A percentile compares a stretch with the other conserved stretches of the same genome.
Conservation (phyloP, 2,797 vertebrate species). For the Limosa lapponica region DNA sequence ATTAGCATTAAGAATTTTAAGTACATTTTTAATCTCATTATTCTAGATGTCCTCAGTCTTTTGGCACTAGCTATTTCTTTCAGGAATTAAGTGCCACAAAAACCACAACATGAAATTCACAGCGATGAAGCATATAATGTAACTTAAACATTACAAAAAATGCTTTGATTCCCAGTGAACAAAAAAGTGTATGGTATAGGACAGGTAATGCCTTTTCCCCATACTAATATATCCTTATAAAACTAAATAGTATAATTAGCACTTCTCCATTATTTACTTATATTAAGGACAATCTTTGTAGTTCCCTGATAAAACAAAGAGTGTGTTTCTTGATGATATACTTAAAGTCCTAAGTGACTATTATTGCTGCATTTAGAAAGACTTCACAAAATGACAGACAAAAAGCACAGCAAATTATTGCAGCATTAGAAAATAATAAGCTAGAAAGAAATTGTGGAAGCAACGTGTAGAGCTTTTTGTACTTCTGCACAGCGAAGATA, state of each 20-base stretch:
- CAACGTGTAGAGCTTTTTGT: slow-evolving; percentile 67
- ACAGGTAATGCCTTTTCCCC: slow-evolving; percentile 38
- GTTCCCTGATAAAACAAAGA: slow-evolving; percentile 49
- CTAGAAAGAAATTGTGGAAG: slow-evolving; percentile 60
- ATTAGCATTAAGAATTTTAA: slow-evolving; percentile 8
- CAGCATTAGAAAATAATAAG: slow-evolving; percentile 69
- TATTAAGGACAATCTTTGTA: slow-evolving; percentile 30
- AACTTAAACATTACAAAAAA: slow-evolving; percentile 27
- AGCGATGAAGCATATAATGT: not conserved
- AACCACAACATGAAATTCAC: not conserved
- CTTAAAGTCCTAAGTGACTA: slow-evolving; percentile 22
- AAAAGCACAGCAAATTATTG: slow-evolving; percentile 65
- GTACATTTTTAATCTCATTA: slow-evolving; percentile 11
- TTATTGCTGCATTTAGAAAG: slow-evolving; percentile 46
- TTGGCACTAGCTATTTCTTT: slow-evolving; percentile 31
- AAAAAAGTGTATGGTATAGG: not conserved
- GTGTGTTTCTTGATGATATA: slow-evolving; percentile 56
- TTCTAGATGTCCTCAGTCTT: not conserved
- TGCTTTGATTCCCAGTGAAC: not conserved
- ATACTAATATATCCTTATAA: slow-evolving; percentile 36
- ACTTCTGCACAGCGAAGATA: slow-evolving; percentile 82
- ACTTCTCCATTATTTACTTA: slow-evolving; percentile 49
- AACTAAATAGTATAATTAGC: slow-evolving; percentile 47
- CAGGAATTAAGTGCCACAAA: slow-evolving; percentile 42
- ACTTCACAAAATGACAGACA: slow-evolving; percentile 40